Conservation (phyloP, 2,113 vertebrate genomes). For the Phalacrocorax aristotelis region DNA sequence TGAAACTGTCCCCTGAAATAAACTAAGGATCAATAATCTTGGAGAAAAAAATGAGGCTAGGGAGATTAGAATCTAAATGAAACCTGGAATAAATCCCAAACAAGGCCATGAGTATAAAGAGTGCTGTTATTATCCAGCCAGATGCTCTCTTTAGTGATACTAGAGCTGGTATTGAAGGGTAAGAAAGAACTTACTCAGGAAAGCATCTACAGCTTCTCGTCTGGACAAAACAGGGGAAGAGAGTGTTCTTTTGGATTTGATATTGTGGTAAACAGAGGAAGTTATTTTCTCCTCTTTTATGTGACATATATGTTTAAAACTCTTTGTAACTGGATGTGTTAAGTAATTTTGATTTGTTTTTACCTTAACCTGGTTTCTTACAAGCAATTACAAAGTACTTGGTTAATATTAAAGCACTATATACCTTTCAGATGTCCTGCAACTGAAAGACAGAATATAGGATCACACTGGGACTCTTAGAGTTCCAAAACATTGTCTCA, state of each 20-base stretch:
- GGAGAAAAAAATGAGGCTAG: not conserved
- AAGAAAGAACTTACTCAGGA: not conserved
- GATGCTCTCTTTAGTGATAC: not conserved
- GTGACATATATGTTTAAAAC: not conserved
- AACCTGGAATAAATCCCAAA: not conserved
- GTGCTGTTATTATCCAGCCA: not conserved
- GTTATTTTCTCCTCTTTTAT: not conserved
- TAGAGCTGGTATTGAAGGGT: not conserved
- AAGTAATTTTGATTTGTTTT: not conserved
- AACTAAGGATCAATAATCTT: not conserved
- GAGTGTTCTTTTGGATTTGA: not conserved
- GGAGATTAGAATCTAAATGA: not conserved
- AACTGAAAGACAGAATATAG: not conserved
- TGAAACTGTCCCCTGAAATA: not conserved
- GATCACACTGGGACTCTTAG: not conserved
- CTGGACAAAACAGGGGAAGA: not conserved
- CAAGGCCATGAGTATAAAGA: not conserved
- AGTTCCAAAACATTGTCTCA: not conserved
- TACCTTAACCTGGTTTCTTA: not conserved
- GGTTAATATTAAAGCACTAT: not conserved
- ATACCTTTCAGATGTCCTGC: not conserved
- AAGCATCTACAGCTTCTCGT: not conserved
- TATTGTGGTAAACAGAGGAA: not conserved
- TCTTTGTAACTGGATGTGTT: not conserved
- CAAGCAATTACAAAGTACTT: not conserved